Evolutionary conservation across 2,113 vertebrate species (phyloP).

Genomic region (Xiphophorus couchianus): DNA sequence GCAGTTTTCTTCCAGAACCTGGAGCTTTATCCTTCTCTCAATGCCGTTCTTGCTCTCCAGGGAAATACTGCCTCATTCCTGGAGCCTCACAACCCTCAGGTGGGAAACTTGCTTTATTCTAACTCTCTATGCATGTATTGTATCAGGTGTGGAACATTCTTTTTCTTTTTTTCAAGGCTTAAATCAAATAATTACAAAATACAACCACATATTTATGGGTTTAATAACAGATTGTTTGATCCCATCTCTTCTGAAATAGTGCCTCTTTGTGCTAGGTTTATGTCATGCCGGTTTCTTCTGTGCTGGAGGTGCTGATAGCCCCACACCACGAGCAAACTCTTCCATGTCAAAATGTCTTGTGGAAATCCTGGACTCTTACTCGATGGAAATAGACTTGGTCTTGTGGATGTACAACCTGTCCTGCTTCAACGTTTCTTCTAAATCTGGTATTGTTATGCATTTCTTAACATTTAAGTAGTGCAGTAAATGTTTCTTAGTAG

Average conservation of each 20-base stretch:
- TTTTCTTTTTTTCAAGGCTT: neutral
- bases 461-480: conserved; percentile 26
- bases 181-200: neutral
- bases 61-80: conserved; percentile 80
- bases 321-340: conserved; percentile 66
- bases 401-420: conserved; percentile 60
- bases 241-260: conserved; percentile 2
- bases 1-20: conserved; percentile 79
- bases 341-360: conserved; percentile 69
- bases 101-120: conserved; percentile 22
- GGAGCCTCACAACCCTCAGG: conserved; percentile 76
- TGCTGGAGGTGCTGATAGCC: conserved; percentile 61
- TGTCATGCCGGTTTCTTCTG: conserved; percentile 83
- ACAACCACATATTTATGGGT: neutral
- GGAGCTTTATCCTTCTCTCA: conserved; percentile 78
- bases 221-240: neutral
- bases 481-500: conserved; percentile 1
- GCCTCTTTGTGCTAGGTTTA: conserved; percentile 63
- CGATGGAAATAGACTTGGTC: conserved; percentile 27
- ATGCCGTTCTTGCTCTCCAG: conserved; percentile 85
- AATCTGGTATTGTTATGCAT: conserved; percentile 34
- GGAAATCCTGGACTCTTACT: conserved; percentile 56
- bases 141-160: neutral
- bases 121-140: neutral
- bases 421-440: conserved; percentile 43